Base-by-base conservation (phyloP, 2,888 invertebrate species). In the Rotaria socialis region DNA sequence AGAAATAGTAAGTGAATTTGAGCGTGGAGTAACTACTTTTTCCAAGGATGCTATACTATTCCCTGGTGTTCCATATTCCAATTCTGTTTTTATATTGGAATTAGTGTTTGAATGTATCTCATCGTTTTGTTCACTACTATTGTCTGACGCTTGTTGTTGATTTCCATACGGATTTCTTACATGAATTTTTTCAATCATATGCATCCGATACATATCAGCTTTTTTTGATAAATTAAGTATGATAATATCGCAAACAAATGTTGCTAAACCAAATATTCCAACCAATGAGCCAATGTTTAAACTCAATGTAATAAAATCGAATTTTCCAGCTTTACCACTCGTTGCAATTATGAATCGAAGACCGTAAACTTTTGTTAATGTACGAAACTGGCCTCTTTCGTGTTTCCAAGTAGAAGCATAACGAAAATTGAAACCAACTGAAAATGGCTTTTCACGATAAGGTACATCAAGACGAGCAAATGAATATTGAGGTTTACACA, bases 261-360 rank as follows among this genome's bases (percentile, higher is more conserved):
- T 75, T 43, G 43, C 75, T 43, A 75, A 43, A 19, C 75, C 75
- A 43, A 75, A 75, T 43, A 75, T 43, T 43, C 75, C 75, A 16
- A 75, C 43, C 19, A 75, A 43, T 22, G 92, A 91, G 84, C 92
- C 92, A 86, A 93, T 89, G 88, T 92, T 93, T 19, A 92, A 88
- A 19, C 92, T 85, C 6, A 92, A 89, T n/a, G 92, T 92, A 35
- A 92, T 90, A 19, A 91, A 86, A 88, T 89, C 90, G 88, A 93
- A 92, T 88, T 92, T 92, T n/a, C 93, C 92, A 35, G 91, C 93
- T 86, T 89, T 88, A 0, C 92, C 93, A 50, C 90, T 89, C 11
- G 92, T 91, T 50, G 90, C 89, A 35, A 93, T 88, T 24, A 92
- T 89, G 88, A 92, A 92, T 47, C 91, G 90, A 74, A 93, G 91